Evolutionary conservation across 2,113 vertebrate genomes (phyloP).

Genomic region (Centropristis striata): DNA sequence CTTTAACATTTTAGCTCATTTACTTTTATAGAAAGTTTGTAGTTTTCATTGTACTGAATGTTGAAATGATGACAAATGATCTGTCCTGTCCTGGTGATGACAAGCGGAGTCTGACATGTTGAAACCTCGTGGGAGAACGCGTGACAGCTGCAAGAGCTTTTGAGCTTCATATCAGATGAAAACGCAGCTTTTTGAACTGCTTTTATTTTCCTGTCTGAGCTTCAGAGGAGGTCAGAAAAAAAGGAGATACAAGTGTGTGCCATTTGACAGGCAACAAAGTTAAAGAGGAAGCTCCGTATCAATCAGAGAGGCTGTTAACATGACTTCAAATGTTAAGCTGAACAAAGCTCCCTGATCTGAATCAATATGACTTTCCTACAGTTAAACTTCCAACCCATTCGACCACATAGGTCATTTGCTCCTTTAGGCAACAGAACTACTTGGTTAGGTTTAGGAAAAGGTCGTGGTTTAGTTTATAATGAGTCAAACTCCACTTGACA

Average conservation of each 20-base stretch:
- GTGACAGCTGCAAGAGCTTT: constrained; percentile 36
- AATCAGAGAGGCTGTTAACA: constrained; percentile 36
- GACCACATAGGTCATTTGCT: too few species aligned
- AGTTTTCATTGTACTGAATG: constrained; percentile 44
- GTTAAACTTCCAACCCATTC: not conserved
- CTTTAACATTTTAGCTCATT: constrained; percentile 51
- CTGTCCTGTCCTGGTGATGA: constrained; percentile 26
- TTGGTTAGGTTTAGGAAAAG: too few species aligned
- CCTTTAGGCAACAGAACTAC: too few species aligned
- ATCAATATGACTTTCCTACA: not conserved
- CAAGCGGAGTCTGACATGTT: constrained; percentile 14
- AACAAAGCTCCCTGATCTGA: not conserved
- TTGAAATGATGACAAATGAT: constrained; percentile 46
- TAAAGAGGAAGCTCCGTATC: constrained; percentile 25
- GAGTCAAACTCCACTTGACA: too few species aligned
- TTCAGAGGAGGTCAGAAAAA: constrained; percentile 40
- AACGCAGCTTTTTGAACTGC: constrained; percentile 43
- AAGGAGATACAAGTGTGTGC: not conserved
- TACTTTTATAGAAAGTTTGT: constrained; percentile 29
- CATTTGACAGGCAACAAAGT: constrained; percentile 7
- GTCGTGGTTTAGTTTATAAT: too few species aligned
- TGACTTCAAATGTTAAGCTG: constrained; percentile 26
- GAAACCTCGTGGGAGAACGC: constrained; percentile 29
- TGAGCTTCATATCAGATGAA: constrained; percentile 45
- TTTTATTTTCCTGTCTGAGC: constrained; percentile 50